Conservation (phyloP, 23 tunicate species). For the Clavelina lepadiformis region DNA sequence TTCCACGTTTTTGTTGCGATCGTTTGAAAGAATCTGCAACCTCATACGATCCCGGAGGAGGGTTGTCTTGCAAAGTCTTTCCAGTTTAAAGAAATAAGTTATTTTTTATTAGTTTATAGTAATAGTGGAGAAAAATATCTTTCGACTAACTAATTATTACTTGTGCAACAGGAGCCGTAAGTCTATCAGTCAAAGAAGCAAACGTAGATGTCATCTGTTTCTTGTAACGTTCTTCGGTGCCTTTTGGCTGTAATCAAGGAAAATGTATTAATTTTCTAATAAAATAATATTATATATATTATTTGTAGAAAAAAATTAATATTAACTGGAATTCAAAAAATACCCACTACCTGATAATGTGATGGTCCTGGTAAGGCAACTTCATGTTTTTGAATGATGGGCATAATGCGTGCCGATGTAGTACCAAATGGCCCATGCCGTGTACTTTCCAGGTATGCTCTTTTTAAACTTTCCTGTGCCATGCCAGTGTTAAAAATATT, state of each 20-base stretch:
- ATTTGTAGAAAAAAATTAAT: too few species aligned
- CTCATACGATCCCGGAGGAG: slow-evolving; percentile 91
- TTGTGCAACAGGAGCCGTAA: slow-evolving; percentile 53
- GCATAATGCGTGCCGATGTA: slow-evolving; percentile 77
- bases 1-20: slow-evolving; percentile 46
- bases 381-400: slow-evolving; percentile 77
- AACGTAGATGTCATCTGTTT: slow-evolving; percentile 87
- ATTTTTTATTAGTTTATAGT: background rate
- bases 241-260: slow-evolving; percentile 55
- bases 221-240: slow-evolving; percentile 78
- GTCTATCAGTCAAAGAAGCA: slow-evolving; percentile 67
- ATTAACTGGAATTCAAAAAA: too few species aligned
- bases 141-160: slow-evolving; percentile 10
- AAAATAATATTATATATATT: too few species aligned
- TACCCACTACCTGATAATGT: slow-evolving; percentile 87
- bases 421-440: slow-evolving; percentile 84
- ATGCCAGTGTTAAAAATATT: slow-evolving; percentile 83
- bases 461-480: slow-evolving; percentile 89
- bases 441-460: slow-evolving; percentile 92
- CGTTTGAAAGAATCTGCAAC: slow-evolving; percentile 78
- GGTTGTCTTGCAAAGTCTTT: slow-evolving; percentile 80
- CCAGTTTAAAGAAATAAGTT: background rate
- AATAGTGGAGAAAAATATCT: background rate
- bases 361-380: slow-evolving; percentile 87
- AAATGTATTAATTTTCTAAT: background rate